These are phyloP conservation scores for Griposia aprilina DNA, from an alignment of 2,888 invertebrate species.

Conservation along the genomic window DNA sequence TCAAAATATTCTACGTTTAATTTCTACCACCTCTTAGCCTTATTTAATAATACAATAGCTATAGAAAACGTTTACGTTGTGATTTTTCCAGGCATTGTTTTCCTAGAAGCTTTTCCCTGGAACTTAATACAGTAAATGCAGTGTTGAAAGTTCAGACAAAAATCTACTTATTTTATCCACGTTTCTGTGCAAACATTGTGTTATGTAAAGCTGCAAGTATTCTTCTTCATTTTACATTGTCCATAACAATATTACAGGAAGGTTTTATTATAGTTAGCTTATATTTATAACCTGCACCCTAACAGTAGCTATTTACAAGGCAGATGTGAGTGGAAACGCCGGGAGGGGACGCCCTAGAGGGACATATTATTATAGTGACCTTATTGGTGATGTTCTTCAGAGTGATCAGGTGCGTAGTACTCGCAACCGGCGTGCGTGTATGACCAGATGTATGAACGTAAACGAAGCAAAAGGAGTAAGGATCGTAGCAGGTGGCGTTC, in stretches of 20 bases:
- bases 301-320: too few species aligned
- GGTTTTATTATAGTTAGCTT: not conserved
- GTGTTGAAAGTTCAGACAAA: not conserved
- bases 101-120: not conserved
- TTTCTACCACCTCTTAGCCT: not conserved
- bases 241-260: not conserved
- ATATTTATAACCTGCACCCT: not conserved
- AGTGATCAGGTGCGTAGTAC: too few species aligned
- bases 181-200: slow-evolving; percentile 18
- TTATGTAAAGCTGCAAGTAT: not conserved
- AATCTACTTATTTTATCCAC: not conserved
- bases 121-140: not conserved
- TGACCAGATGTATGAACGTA: too few species aligned
- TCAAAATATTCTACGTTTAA: not conserved
- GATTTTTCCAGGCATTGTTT: not conserved
- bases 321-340: too few species aligned
- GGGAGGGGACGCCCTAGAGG: too few species aligned
- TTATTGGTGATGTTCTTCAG: too few species aligned
- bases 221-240: not conserved
- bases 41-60: not conserved
- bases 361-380: too few species aligned
- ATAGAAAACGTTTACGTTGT: not conserved
- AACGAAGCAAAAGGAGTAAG: too few species aligned
- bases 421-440: too few species aligned
- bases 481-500: too few species aligned